A percentile compares a stretch with the other conserved stretches of the same genome.
These are phyloP conservation scores for Strigamia maritima DNA, from an alignment of 2,888 invertebrate genomes.

Conservation along the genomic window DNA sequence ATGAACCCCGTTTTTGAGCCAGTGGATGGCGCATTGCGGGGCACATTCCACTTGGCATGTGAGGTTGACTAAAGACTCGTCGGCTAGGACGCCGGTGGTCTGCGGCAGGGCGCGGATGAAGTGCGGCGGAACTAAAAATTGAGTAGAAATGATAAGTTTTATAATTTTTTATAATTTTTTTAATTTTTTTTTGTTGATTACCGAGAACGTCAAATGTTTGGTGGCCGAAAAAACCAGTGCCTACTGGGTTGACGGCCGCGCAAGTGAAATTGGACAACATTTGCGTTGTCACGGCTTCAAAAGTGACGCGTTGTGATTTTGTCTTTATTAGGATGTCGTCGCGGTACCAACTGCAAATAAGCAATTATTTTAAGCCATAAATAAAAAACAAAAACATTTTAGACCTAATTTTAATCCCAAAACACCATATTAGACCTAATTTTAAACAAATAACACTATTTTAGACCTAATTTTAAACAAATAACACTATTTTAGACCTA, in stretches of 20 bases:
- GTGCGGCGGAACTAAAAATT: conserved; percentile 71
- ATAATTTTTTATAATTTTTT: no score
- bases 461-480: no score
- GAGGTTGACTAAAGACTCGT: conserved; percentile 65
- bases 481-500: no score
- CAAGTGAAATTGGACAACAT: conserved; percentile 87
- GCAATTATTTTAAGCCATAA: background rate
- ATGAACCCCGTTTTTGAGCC: conserved; percentile 73
- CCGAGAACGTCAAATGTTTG: background rate
- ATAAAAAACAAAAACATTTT: background rate
- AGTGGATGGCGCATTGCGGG: conserved; percentile 76
- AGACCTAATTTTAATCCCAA: no score
- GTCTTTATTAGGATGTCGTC: background rate
- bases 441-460: no score
- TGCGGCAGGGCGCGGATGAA: conserved; percentile 78
- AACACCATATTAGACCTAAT: no score
- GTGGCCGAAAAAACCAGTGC: conserved; percentile 59
- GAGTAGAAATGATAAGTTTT: background rate
- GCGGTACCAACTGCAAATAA: conserved; percentile 20
- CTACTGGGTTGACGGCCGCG: conserved; percentile 78
- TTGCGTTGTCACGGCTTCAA: conserved; percentile 77
- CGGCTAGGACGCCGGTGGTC: conserved; percentile 67
- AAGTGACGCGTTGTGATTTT: background rate
- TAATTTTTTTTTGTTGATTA: background rate
- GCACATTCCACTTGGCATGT: conserved; percentile 86